phyloP scores from a whole-genome alignment of 2,113 vertebrate species.

The Microcebus tavaratra region DNA sequence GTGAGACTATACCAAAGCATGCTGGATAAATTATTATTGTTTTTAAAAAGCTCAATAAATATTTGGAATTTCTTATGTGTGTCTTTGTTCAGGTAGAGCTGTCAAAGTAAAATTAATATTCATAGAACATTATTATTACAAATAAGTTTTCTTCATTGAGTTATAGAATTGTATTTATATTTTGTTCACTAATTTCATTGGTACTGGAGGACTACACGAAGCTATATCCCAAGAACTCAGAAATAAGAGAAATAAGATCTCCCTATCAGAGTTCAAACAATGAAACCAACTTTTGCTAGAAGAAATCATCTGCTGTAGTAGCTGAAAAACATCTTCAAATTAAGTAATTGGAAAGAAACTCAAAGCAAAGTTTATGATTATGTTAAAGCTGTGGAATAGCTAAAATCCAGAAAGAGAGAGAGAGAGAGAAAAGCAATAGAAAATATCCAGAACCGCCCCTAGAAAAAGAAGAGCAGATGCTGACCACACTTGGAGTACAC shows the following conservation, averaged over 20 bases:
- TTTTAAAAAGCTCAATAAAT: conserved; percentile 13
- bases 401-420: background rate
- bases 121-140: background rate
- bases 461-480: background rate
- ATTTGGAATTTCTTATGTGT: background rate
- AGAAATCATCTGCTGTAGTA: background rate
- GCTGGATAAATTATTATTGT: background rate
- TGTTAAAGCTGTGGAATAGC: background rate
- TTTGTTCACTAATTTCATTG: background rate
- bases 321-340: background rate
- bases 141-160: conserved; percentile 14
- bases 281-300: background rate
- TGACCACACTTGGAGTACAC: fast-evolving
- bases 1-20: background rate
- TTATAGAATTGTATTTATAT: background rate
- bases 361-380: background rate
- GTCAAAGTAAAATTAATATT: conserved; percentile 20
- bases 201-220: background rate
- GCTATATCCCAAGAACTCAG: background rate
- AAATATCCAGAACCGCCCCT: background rate
- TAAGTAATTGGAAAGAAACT: background rate
- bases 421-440: background rate
- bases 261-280: background rate
- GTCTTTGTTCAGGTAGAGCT: background rate
- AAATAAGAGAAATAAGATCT: conserved; percentile 38